Evolutionary conservation across 2,797 vertebrate species (phyloP).

Genomic region (Muraenolepis orangiensis): DNA sequence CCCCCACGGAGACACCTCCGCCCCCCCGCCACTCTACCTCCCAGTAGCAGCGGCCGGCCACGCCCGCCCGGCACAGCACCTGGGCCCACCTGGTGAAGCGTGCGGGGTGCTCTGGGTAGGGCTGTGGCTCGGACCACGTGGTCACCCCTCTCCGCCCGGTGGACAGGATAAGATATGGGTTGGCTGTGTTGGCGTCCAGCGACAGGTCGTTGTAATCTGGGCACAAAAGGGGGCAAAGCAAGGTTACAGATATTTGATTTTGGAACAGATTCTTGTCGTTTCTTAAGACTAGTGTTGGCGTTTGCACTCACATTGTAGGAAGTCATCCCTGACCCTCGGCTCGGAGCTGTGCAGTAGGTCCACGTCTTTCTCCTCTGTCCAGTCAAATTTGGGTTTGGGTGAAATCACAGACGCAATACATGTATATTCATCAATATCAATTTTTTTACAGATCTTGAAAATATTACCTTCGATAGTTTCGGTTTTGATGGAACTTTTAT

Average conservation of each 20-base stretch:
- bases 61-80: slow-evolving; percentile 66
- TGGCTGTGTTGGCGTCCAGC: slow-evolving; percentile 68
- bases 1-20: slow-evolving; percentile 61
- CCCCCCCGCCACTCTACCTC: slow-evolving; percentile 72
- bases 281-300: not conserved
- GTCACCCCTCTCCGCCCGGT: slow-evolving; percentile 46
- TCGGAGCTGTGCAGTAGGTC: slow-evolving; percentile 32
- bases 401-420: not conserved
- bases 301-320: slow-evolving; percentile 65
- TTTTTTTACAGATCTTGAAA: not conserved
- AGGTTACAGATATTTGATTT: not conserved
- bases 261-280: not conserved
- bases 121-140: slow-evolving; percentile 46
- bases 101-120: slow-evolving; percentile 58
- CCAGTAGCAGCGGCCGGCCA: slow-evolving; percentile 73
- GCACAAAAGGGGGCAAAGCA: not conserved
- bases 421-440: not conserved
- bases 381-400: not conserved
- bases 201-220: slow-evolving; percentile 62
- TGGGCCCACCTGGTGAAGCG: slow-evolving; percentile 74
- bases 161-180: slow-evolving; percentile 61
- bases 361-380: slow-evolving; percentile 39
- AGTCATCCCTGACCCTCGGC: slow-evolving; percentile 63
- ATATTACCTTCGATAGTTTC: slow-evolving; percentile 52
- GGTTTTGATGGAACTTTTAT: slow-evolving; percentile 18